Conservation (phyloP, 2,797 vertebrate species). For the Sebastes paucispinis region DNA sequence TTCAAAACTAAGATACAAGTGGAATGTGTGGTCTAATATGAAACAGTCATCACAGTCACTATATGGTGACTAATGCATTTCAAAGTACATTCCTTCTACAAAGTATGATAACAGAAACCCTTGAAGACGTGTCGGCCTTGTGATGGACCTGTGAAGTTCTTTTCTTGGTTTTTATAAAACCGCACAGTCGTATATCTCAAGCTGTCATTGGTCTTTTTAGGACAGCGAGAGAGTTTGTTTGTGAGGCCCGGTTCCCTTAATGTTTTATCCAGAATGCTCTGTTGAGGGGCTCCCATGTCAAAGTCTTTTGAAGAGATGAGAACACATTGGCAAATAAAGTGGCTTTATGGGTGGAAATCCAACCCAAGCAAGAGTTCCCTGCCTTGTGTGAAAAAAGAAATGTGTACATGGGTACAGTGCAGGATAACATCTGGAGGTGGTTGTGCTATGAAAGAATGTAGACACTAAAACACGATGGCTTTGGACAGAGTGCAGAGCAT, state of each 20-base stretch:
- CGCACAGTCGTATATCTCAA: conserved; percentile 28
- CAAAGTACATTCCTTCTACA: neutral
- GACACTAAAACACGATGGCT: conserved; percentile 32
- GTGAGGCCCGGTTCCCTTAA: conserved; percentile 37
- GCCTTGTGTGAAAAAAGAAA: conserved; percentile 43
- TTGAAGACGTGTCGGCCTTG: neutral
- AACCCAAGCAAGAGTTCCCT: conserved; percentile 42
- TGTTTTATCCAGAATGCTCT: conserved; percentile 65
- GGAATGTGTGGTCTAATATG: neutral
- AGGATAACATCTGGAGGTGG: conserved; percentile 68
- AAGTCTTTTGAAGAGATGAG: conserved; percentile 58
- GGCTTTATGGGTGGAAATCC: conserved; percentile 60
- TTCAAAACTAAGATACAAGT: neutral
- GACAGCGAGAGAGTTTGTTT: conserved; percentile 38
- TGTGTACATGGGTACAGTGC: conserved; percentile 39
- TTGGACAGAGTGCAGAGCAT: conserved; percentile 40
- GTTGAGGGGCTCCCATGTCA: conserved; percentile 41
- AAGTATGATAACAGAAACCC: conserved; percentile 5
- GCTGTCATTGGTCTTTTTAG: conserved; percentile 33
- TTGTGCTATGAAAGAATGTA: conserved; percentile 72
- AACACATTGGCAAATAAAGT: conserved; percentile 64
- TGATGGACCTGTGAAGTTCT: neutral
- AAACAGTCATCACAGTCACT: neutral
- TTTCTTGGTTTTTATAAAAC: conserved; percentile 21
- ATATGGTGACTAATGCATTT: neutral